Base-by-base conservation (phyloP, 2,113 vertebrate genomes). In the Gasterosteus aculeatus region DNA sequence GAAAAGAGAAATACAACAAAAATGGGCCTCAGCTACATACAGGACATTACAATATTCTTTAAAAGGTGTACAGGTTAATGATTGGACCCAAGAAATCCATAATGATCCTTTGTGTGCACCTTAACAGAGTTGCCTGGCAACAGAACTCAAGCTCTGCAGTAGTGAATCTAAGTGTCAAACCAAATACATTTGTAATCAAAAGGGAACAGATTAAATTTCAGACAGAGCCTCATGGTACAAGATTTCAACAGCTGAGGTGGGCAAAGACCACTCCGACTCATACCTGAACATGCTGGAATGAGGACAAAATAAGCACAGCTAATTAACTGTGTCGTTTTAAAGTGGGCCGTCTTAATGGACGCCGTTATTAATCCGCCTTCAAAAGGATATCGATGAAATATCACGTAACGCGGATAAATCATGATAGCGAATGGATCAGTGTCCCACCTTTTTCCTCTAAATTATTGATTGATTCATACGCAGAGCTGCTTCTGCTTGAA, bases 81-180 rank as follows among this genome's bases (percentile, higher is more conserved):
- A 78, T 78, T 88, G 81, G 77, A 85, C 75, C 80, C 74, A 69
- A 90, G 84, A 88, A 89, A 89, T 88, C 83, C 82, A 89, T 91
- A 89, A 91, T 85, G 86, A 88, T 87, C 77, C 89, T 88, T 89
- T 89, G 90, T 85, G 87, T 87, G 87, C 81, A 87, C 85, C 78
- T 89, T 79, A 79, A 81, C 85, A 81, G 84, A 89, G 91, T 92
- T 92, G 91, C 92, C 84, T 88, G 87, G 90, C 92, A 93, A 92
- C 88, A 82, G 82, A 83, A 83, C 61, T 65, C 10, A 80, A 89
- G 85, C 85, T 82, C 84, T 82, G 81, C 85, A 87, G 87, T 88
- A 87, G 87, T 88, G 85, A 90, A 89, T 92, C 85, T 87, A 90
- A 88, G 87, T 88, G 90, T 90, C 88, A 87, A 89, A 86, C 42